These are phyloP conservation scores for Crenuchus spilurus DNA, from an alignment of 2,797 vertebrate genomes.

Conservation along the genomic window DNA sequence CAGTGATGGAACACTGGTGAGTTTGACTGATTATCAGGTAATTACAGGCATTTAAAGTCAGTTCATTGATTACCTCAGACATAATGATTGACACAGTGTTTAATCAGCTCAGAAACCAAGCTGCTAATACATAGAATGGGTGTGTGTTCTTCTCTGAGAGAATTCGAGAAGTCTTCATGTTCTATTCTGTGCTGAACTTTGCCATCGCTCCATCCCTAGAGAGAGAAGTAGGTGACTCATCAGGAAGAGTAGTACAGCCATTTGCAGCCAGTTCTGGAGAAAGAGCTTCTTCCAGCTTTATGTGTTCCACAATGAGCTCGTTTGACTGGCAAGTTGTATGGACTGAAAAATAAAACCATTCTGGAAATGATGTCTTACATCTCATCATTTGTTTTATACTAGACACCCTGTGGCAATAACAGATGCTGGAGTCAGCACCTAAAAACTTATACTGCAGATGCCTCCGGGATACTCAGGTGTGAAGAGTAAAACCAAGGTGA, in stretches of 20 bases:
- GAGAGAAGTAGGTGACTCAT: neutral
- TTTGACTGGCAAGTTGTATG: neutral
- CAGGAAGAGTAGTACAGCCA: neutral
- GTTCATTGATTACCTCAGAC: slow-evolving; percentile 24
- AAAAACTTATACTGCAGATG: neutral
- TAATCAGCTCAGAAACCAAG: slow-evolving; percentile 14
- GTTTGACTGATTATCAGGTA: slow-evolving; percentile 18
- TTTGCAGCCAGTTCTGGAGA: neutral
- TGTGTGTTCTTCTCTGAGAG: neutral
- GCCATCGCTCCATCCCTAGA: neutral
- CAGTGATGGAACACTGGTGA: slow-evolving; percentile 1
- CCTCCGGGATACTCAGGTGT: neutral
- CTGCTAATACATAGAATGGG: slow-evolving; percentile 1
- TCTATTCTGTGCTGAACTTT: neutral
- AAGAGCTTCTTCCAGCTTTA: neutral
- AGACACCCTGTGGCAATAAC: slow-evolving; percentile 3
- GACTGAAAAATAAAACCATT: neutral
- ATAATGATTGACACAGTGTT: slow-evolving; percentile 34
- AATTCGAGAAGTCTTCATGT: neutral
- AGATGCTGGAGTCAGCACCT: neutral
- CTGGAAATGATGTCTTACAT: neutral
- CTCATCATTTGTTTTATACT: slow-evolving; percentile 6
- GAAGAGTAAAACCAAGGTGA: neutral
- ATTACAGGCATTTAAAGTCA: slow-evolving; percentile 35
- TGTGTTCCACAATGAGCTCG: neutral